These are phyloP conservation scores for Unio pictorum DNA, from an alignment of 2,888 invertebrate genomes.

Conservation along the genomic window DNA sequence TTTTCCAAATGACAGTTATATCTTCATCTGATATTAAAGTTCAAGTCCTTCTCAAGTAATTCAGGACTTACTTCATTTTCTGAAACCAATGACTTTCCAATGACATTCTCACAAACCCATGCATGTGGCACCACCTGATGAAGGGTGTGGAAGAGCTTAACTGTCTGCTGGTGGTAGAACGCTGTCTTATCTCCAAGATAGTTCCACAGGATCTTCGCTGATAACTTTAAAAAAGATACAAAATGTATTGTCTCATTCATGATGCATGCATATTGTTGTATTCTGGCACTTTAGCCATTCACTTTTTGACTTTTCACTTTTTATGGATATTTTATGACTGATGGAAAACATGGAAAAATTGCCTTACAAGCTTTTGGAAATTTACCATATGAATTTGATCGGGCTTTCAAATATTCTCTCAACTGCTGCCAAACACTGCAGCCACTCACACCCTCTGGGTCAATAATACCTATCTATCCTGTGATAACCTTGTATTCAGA, in stretches of 20 bases:
- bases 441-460: too few relatives aligned
- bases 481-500: too few relatives aligned
- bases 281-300: not conserved
- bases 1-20: too few relatives aligned
- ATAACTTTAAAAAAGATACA: constrained; percentile 71
- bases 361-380: too few relatives aligned
- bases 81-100: constrained; percentile 73
- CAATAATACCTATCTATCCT: too few relatives aligned
- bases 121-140: constrained; percentile 80
- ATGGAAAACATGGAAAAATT: too few relatives aligned
- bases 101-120: constrained; percentile 81
- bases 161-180: constrained; percentile 77
- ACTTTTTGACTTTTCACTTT: too few relatives aligned
- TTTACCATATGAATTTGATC: too few relatives aligned
- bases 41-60: not conserved
- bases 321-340: too few relatives aligned
- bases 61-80: constrained; percentile 60
- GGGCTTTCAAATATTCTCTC: too few relatives aligned
- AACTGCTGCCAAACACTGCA: too few relatives aligned
- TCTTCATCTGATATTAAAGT: not conserved
- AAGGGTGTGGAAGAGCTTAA: constrained; percentile 83
- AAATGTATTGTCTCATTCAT: constrained; percentile 1
- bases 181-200: constrained; percentile 77
- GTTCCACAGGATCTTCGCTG: constrained; percentile 82
- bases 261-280: not conserved